Base-by-base conservation (phyloP, 1,140 invertebrate species). In the Heterodera schachtii region DNA sequence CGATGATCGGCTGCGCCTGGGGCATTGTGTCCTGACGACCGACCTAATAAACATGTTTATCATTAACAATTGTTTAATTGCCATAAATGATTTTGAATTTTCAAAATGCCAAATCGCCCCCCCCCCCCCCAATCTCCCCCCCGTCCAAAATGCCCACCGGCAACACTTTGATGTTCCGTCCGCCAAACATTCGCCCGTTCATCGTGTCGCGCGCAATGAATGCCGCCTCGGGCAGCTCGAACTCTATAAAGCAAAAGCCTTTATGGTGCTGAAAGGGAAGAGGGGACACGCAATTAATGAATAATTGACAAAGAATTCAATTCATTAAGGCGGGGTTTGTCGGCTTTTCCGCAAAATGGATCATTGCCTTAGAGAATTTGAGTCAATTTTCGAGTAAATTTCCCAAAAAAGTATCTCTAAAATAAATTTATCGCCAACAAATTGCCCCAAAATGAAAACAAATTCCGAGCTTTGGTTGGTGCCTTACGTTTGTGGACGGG, bases 241-340 rank as follows among this genome's bases (percentile, higher is more conserved):
- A 99, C 90, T 99, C 98, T 43, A 99, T 96, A 92, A 99, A 99
- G 7, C 97, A 97, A 91, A 99, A 99, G 21, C 97, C 97, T 92
- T 99, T 99, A 91, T 99, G 98, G 91, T 99, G 98, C 91, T 89
- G 78, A 84, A 90, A 89, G 70, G 43, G 16, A 66, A 69, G 44
- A 47, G 52, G 44, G 49, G 66, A 43, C 67, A 78, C 60, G 41
- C 60, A 47, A 13, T 31, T 60, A 21, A 44, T 1, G n/a, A 41
- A 11, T 64, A 31, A 69, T 78, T 44, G 19, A 67, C 11, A 60
- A 78, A 43, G 60, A 78, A 52, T 52, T 6, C 0, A 52, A 52
- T 8, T 52, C 49, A 52, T 8, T 8, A 52, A 52, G 9, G 31
- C 31, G 31, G 31, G 31, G 1, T 31, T 31, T 31, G 31, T 31